Conservation (phyloP, 2,888 invertebrate species). For the Sussaba pulchella region DNA sequence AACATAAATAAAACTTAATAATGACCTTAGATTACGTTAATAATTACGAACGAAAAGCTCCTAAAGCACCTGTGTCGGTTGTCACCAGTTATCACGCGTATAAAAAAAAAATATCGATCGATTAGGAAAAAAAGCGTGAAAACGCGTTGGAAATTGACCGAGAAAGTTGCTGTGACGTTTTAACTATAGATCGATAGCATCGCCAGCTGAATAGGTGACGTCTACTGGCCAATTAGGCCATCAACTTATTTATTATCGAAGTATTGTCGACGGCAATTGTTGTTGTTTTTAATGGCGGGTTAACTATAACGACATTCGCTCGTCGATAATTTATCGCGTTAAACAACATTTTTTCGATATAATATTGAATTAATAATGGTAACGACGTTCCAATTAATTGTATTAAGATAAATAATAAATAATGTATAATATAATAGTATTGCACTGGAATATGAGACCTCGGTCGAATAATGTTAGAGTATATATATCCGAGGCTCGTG, state of each 20-base stretch:
- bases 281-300: no score
- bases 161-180: slow-evolving; percentile 41
- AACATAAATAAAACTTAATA: no score
- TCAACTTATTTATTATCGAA: slow-evolving; percentile 18
- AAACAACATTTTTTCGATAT: slow-evolving; percentile 72
- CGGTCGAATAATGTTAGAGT: slow-evolving; percentile 49
- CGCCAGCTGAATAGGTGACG: slow-evolving; percentile 20
- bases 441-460: slow-evolving; percentile 60
- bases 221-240: slow-evolving; percentile 43
- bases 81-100: no score
- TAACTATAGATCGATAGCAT: no score
- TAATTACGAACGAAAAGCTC: no score
- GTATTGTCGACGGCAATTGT: neutral
- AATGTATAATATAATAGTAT: slow-evolving; percentile 51
- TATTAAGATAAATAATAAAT: slow-evolving; percentile 45
- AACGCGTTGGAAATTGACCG: no score
- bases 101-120: no score
- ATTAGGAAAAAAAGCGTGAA: no score
- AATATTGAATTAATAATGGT: slow-evolving; percentile 65
- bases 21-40: no score
- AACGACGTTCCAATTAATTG: slow-evolving; percentile 62
- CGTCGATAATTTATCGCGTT: no score
- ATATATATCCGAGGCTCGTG: slow-evolving; percentile 51
- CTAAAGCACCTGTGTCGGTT: no score
- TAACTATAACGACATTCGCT: no score